Percentiles rank a stretch among this genome's conserved stretches.
Conservation (phyloP, 2,113 vertebrate species). For the Caloenas nicobarica region DNA sequence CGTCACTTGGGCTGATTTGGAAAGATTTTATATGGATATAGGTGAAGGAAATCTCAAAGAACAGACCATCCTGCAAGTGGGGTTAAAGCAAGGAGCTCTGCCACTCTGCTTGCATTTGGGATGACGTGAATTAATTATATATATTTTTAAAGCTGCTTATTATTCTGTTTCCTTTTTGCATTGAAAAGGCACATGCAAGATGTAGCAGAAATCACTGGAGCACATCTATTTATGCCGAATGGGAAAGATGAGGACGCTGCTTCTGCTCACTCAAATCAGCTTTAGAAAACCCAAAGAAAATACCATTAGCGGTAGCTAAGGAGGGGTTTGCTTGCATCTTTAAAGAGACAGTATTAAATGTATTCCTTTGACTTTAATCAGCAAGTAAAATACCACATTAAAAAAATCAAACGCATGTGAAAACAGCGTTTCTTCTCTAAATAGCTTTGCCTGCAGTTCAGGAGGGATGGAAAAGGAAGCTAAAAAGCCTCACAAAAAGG, state of each 20-base stretch:
- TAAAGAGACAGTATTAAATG: background rate
- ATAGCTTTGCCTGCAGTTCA: background rate
- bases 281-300: background rate
- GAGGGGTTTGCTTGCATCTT: background rate
- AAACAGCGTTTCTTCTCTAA: background rate
- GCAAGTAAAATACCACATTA: background rate
- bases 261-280: background rate
- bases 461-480: background rate
- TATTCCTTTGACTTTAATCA: background rate
- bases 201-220: background rate
- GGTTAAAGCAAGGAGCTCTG: background rate
- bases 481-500: background rate
- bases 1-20: background rate
- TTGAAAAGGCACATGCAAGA: background rate
- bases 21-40: background rate
- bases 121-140: background rate
- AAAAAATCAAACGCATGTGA: background rate
- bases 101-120: background rate
- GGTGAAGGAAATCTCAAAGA: background rate
- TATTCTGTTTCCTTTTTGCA: background rate
- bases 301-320: background rate
- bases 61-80: background rate
- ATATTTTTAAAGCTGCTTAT: background rate
- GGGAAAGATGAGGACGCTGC: background rate
- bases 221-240: accelerated